Conservation (phyloP, 53 echinoderm and acorn worm genomes). For the Echinarachnius parma region DNA sequence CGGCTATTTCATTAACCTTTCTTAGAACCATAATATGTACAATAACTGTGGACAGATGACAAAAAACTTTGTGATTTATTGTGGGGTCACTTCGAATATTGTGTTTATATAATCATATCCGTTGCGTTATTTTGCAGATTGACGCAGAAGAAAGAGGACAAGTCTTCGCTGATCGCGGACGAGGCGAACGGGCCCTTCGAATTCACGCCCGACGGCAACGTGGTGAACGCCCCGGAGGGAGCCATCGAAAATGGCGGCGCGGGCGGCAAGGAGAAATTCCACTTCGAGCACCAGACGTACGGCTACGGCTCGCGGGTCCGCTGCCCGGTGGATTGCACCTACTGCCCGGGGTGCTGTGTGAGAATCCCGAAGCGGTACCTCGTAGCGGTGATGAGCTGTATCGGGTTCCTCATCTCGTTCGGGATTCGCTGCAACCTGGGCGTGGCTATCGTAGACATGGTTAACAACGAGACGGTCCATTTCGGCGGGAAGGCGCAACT, state of each 20-base stretch:
- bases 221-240: slow-evolving; percentile 1
- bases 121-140: no score
- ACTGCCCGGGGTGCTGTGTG: slow-evolving; percentile 26
- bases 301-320: slow-evolving; percentile 5
- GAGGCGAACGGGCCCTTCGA: slow-evolving; percentile 36
- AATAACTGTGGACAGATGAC: no score
- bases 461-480: slow-evolving; percentile 88
- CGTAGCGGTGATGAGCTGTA: slow-evolving; percentile 80
- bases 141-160: slow-evolving; percentile 36
- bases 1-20: no score
- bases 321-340: neutral
- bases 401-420: slow-evolving; percentile 90
- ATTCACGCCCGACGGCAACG: slow-evolving; percentile 31
- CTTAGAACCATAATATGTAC: no score
- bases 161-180: slow-evolving; percentile 16
- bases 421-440: slow-evolving; percentile 94
- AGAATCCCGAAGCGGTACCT: slow-evolving; percentile 75
- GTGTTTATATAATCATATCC: no score
- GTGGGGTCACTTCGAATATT: no score
- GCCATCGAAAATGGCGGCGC: neutral
- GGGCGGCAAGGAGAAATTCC: slow-evolving; percentile 25
- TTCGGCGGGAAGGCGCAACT: slow-evolving; percentile 73
- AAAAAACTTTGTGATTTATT: no score
- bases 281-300: slow-evolving; percentile 30
- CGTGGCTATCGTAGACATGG: slow-evolving; percentile 95